A percentile compares a stretch with the other conserved stretches of the same genome.
These are phyloP conservation scores for Magallana gigas DNA, from an alignment of 1,140 invertebrate genomes.

Conservation along the genomic window DNA sequence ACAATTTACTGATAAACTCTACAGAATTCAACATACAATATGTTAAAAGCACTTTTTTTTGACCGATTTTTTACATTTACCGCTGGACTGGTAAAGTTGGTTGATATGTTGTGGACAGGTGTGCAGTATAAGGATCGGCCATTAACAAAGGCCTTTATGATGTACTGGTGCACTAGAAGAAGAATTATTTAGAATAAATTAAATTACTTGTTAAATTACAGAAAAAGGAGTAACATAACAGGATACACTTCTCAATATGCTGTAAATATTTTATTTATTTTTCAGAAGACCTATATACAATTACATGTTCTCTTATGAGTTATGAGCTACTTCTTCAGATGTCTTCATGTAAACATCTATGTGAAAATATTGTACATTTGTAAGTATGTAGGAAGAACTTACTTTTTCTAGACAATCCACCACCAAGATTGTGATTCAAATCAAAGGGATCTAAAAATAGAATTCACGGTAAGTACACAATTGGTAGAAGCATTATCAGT, in stretches of 20 bases:
- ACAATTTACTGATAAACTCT: too few relatives aligned
- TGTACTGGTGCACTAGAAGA: conserved; percentile 82
- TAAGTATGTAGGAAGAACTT: conserved; percentile 66
- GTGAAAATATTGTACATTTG: background rate
- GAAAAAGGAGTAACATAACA: background rate
- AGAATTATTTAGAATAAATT: too few relatives aligned
- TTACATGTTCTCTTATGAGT: too few relatives aligned
- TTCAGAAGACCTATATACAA: background rate
- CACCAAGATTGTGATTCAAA: conserved; percentile 83
- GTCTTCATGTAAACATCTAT: too few relatives aligned
- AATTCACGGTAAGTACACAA: too few relatives aligned
- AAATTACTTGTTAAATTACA: background rate
- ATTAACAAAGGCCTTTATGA: conserved; percentile 81
- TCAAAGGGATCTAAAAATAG: conserved; percentile 83
- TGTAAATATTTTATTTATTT: background rate
- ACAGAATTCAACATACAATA: too few relatives aligned
- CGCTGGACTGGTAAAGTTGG: conserved; percentile 50
- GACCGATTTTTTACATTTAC: background rate
- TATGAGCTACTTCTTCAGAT: background rate
- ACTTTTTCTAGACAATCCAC: conserved; percentile 83
- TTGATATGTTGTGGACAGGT: conserved; percentile 59
- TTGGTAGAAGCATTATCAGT: too few relatives aligned
- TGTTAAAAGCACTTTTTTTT: too few relatives aligned
- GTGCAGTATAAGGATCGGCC: conserved; percentile 79
- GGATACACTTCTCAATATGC: too few relatives aligned